Conservation (phyloP, 2,113 vertebrate genomes). For the Rattus norvegicus region GRCr8 NC_086024.1:127477001-127477500, state of each 20-base stretch:
- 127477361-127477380: constrained; percentile 86
- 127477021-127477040: constrained; percentile 76
- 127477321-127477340: constrained; percentile 92
- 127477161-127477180: constrained; percentile 87
- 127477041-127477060: constrained; percentile 81
- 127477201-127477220: constrained; percentile 97
- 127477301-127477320: constrained; percentile 87
- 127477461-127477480: constrained; percentile 83
- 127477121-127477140: constrained; percentile 57
- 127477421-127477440: constrained; percentile 85
- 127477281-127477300: constrained; percentile 67
- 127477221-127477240: constrained; percentile 98
- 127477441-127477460: constrained; percentile 82
- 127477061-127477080: constrained; percentile 73
- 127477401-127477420: constrained; percentile 79
- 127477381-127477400: constrained; percentile 85
- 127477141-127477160: constrained; percentile 71
- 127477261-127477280: constrained; percentile 92
- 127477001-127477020: background rate
- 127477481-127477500: constrained; percentile 95
- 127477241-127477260: constrained; percentile 96
- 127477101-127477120: constrained; percentile 65
- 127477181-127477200: constrained; percentile 98
- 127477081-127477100: constrained; percentile 72
- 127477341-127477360: constrained; percentile 90